Evolutionary conservation across 1,140 invertebrate genomes (phyloP).

Genomic region (Zaprionus africanus): DNA sequence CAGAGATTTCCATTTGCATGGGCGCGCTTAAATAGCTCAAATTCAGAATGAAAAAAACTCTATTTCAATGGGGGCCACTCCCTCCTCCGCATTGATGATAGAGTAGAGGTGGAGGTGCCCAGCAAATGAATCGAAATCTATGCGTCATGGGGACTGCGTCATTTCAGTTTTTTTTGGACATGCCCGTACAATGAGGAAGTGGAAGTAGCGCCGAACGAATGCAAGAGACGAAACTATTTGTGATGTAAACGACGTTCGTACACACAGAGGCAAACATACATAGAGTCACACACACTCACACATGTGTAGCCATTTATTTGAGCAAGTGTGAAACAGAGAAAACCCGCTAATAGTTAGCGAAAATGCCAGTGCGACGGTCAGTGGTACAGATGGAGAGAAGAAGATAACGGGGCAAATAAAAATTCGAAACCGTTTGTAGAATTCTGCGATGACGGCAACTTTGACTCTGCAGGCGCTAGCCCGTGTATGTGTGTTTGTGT

Average conservation of each 20-base stretch:
- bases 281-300: background rate
- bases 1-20: conserved; percentile 24
- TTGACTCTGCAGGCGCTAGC: conserved; percentile 33
- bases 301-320: background rate
- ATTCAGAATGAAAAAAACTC: conserved; percentile 5
- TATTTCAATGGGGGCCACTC: conserved; percentile 23
- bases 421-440: conserved; percentile 61
- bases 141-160: conserved; percentile 55
- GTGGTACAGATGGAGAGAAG: conserved; percentile 43
- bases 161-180: conserved; percentile 38
- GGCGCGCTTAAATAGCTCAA: conserved; percentile 36
- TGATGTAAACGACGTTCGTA: conserved; percentile 22
- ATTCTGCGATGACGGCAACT: conserved; percentile 72
- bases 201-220: conserved; percentile 36
- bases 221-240: conserved; percentile 45
- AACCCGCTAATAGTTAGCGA: conserved; percentile 36
- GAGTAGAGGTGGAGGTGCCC: conserved; percentile 9
- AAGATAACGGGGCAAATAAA: conserved; percentile 65
- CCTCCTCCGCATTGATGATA: conserved; percentile 18
- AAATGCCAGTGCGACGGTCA: conserved; percentile 46
- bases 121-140: conserved; percentile 43
- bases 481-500: conserved; percentile 13
- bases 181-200: conserved; percentile 49
- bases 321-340: conserved; percentile 33
- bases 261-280: background rate